These are phyloP conservation scores for Drosophila fungiperda DNA, from an alignment of 2,888 invertebrate genomes.

Conservation along the genomic window DNA sequence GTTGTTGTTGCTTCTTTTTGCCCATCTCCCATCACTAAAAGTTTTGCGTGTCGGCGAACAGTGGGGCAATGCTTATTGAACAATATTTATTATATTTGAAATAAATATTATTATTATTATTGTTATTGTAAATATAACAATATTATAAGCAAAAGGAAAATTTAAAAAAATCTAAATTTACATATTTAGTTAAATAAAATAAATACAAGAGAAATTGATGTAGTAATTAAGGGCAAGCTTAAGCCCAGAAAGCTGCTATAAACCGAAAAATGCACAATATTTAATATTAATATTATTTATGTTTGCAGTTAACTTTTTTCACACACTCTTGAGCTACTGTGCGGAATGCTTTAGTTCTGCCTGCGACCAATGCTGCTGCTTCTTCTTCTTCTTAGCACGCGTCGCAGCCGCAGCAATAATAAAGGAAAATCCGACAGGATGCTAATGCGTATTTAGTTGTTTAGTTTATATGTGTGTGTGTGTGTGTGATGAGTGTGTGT, in stretches of 20 bases:
- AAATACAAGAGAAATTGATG: background rate
- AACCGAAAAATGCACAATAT: background rate
- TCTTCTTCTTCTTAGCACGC: constrained; percentile 35
- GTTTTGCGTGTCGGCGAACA: constrained; percentile 42
- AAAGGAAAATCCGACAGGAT: constrained; percentile 78
- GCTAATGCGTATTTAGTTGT: constrained; percentile 81
- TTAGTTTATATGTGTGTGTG: constrained; percentile 58
- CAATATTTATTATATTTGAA: background rate
- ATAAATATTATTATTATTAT: too few relatives aligned
- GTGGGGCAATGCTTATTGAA: constrained; percentile 11
- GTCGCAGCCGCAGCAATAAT: constrained; percentile 66
- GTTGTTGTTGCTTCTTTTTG: constrained; percentile 42
- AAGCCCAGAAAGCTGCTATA: background rate
- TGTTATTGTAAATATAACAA: background rate
- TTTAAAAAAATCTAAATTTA: background rate
- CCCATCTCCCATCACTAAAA: constrained; percentile 48
- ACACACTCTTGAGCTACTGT: constrained; percentile 19
- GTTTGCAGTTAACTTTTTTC: background rate
- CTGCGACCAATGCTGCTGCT: constrained; percentile 12
- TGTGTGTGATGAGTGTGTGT: constrained; percentile 13
- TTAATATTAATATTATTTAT: background rate
- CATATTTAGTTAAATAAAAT: too few relatives aligned
- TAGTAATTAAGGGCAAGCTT: background rate
- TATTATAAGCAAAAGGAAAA: background rate
- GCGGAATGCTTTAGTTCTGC: constrained; percentile 27